These are phyloP conservation scores for Heterotilapia buettikoferi DNA, from an alignment of 2,113 vertebrate species.

Conservation along the genomic window DNA sequence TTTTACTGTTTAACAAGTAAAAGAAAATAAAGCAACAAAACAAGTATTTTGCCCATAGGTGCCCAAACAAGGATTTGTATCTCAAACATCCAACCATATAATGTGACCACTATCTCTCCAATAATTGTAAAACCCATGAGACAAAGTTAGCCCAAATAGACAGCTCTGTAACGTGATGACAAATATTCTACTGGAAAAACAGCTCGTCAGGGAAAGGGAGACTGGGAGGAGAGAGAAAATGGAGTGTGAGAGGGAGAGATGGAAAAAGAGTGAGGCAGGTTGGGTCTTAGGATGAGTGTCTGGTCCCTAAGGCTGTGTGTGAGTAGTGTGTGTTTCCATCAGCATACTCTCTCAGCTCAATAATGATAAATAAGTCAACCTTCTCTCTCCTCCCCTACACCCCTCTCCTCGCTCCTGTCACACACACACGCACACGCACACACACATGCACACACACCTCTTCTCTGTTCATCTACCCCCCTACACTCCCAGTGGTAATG, in stretches of 20 bases:
- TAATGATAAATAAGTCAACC: slow-evolving; percentile 71
- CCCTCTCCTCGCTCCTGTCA: slow-evolving; percentile 49
- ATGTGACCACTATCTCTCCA: not conserved
- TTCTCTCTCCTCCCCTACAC: slow-evolving; percentile 33
- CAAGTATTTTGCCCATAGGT: not conserved
- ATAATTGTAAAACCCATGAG: slow-evolving; percentile 8
- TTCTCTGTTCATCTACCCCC: slow-evolving; percentile 24
- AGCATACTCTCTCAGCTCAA: slow-evolving; percentile 61
- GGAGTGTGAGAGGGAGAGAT: not conserved
- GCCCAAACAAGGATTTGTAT: not conserved
- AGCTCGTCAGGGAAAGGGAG: not conserved
- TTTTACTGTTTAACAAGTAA: not conserved
- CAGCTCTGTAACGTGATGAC: not conserved
- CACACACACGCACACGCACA: not conserved
- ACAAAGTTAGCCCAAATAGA: slow-evolving; percentile 24
- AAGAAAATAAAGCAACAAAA: not conserved
- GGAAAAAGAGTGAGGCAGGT: slow-evolving; percentile 18
- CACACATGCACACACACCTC: not conserved
- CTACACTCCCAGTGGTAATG: slow-evolving; percentile 54
- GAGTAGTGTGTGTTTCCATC: slow-evolving; percentile 18
- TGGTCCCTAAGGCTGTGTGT: slow-evolving; percentile 50
- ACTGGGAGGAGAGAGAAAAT: not conserved
- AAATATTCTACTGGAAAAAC: slow-evolving; percentile 1
- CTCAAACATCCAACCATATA: not conserved
- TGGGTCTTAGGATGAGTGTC: slow-evolving; percentile 51